Evolutionary conservation across 2,113 vertebrate species (phyloP).

Genomic region (Otis tarda): DNA sequence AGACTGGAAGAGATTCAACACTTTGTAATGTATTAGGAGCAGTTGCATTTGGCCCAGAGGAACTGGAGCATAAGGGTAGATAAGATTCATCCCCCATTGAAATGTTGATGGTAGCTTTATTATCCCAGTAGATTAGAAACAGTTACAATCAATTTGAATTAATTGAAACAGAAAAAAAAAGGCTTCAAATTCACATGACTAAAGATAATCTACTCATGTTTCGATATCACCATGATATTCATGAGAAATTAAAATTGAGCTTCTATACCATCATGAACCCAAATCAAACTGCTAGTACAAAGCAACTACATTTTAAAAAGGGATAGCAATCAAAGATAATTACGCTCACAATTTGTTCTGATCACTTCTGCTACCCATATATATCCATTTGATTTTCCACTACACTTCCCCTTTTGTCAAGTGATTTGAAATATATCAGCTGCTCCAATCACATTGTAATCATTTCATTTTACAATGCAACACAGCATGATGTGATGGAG

Average conservation of each 20-base stretch:
- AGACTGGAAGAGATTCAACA: background rate
- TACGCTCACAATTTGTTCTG: background rate
- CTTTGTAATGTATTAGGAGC: background rate
- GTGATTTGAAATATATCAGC: slow-evolving; percentile 41
- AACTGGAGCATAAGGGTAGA: background rate
- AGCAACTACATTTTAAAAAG: background rate
- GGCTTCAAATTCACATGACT: background rate
- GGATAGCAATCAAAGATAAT: background rate
- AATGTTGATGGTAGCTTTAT: background rate
- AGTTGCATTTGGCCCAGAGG: background rate
- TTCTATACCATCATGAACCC: background rate
- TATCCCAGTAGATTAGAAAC: background rate
- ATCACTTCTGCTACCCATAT: background rate
- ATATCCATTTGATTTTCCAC: slow-evolving; percentile 25
- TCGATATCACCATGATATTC: background rate
- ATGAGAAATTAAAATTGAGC: background rate
- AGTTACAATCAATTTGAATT: background rate
- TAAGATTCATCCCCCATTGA: background rate
- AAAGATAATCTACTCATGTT: background rate
- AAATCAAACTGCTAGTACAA: background rate
- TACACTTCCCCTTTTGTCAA: slow-evolving; percentile 36
- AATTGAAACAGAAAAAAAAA: background rate
- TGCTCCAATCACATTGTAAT: slow-evolving; percentile 34
- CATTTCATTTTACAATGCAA: slow-evolving; percentile 56
- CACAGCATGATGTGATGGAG: slow-evolving; percentile 41